phyloP scores from a whole-genome alignment of 2,797 vertebrate genomes.

The Morus bassanus region DNA sequence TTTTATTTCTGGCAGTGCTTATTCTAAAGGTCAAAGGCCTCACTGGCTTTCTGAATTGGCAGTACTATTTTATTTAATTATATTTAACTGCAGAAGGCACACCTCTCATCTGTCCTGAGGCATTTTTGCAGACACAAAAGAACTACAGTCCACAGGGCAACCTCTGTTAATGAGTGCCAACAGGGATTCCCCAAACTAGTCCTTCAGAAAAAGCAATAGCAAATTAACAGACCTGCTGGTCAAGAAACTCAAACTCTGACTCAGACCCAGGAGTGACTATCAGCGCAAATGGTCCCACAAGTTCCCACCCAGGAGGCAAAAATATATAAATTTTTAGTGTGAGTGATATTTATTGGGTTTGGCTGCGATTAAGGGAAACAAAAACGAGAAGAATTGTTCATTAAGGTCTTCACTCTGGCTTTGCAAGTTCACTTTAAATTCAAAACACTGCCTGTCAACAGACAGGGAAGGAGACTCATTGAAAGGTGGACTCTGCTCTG shows the following conservation, averaged over 20 bases:
- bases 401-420: neutral
- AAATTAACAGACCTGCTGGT: neutral
- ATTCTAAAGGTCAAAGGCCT: constrained; percentile 25
- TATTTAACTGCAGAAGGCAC: constrained; percentile 2
- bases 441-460: neutral
- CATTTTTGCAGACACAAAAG: neutral
- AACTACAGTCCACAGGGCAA: neutral
- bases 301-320: neutral
- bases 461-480: neutral
- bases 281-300: neutral
- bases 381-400: neutral
- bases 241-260: neutral
- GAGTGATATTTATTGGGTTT: neutral
- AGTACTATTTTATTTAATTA: neutral
- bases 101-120: neutral
- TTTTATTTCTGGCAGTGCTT: constrained; percentile 35
- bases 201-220: neutral
- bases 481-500: neutral
- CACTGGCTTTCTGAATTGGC: neutral
- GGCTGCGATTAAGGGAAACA: neutral
- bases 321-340: neutral
- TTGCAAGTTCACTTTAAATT: neutral
- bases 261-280: neutral
- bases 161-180: neutral
- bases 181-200: neutral